These are phyloP conservation scores for Calliphora vicina DNA, from an alignment of 1,140 invertebrate genomes.

Conservation along the genomic window DNA sequence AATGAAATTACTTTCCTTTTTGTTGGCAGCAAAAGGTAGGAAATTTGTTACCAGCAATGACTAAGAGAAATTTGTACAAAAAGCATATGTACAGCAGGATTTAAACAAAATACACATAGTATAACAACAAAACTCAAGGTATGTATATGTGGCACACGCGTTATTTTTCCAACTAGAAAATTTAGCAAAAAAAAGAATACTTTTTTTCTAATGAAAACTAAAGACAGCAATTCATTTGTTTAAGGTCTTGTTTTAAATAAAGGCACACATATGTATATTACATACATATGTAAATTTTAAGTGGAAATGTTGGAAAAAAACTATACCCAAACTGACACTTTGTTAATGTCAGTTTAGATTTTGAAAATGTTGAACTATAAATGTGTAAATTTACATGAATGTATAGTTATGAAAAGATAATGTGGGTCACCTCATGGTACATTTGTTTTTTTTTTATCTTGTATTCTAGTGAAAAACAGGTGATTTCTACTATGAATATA, in stretches of 20 bases:
- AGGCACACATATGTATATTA: too few species aligned
- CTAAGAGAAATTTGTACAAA: neutral
- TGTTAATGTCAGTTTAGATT: conserved; percentile 13
- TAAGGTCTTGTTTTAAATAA: neutral
- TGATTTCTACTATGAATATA: neutral
- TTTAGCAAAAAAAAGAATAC: neutral
- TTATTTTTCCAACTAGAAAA: neutral
- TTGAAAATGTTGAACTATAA: neutral
- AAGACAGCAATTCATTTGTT: neutral
- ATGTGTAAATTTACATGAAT: neutral
- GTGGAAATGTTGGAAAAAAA: neutral
- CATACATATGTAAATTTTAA: too few species aligned
- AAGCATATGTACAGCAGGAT: too few species aligned
- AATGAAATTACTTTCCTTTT: neutral
- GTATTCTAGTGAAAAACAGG: neutral
- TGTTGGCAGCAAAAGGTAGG: neutral
- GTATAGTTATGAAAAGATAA: neutral
- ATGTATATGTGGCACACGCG: neutral
- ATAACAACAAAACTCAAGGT: too few species aligned
- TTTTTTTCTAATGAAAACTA: neutral
- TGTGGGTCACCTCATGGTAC: neutral
- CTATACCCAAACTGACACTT: neutral
- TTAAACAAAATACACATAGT: too few species aligned
- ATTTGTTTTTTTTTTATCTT: neutral
- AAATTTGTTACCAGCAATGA: neutral